Conservation (phyloP, 2,797 vertebrate genomes). For the Microctenopoma lineatum region DNA sequence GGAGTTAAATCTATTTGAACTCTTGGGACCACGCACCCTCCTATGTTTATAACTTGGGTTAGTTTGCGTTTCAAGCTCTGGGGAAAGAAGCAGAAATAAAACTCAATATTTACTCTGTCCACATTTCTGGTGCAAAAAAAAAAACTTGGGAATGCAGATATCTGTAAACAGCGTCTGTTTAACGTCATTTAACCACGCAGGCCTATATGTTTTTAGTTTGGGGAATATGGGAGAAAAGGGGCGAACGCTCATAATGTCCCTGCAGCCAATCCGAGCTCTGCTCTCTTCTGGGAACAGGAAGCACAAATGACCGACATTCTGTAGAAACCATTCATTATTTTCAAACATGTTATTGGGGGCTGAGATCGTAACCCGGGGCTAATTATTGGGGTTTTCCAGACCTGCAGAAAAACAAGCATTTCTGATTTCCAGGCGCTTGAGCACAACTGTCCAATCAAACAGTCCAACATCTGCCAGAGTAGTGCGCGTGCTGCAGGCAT, state of each 20-base stretch:
- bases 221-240: constrained; percentile 62
- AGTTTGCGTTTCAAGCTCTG: constrained; percentile 5
- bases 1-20: background rate
- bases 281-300: constrained; percentile 77
- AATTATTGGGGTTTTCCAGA: constrained; percentile 79
- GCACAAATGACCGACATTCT: constrained; percentile 74
- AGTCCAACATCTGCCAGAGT: constrained; percentile 65
- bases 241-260: constrained; percentile 72
- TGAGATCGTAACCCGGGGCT: constrained; percentile 71
- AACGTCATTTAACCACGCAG: constrained; percentile 68
- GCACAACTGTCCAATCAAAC: constrained; percentile 74
- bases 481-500: constrained; percentile 51
- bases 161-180: constrained; percentile 78
- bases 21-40: constrained; percentile 1
- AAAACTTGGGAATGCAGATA: constrained; percentile 40
- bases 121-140: background rate
- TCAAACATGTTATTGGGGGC: constrained; percentile 70
- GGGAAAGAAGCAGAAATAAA: constrained; percentile 30
- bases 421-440: constrained; percentile 62
- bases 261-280: constrained; percentile 74
- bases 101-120: constrained; percentile 42
- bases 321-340: constrained; percentile 81
- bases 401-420: constrained; percentile 69
- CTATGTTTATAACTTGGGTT: constrained; percentile 5
- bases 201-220: constrained; percentile 68